These are phyloP conservation scores for Lytechinus variegatus DNA, from an alignment of 35 echinoderm and acorn worm species.

Conservation along the genomic window DNA sequence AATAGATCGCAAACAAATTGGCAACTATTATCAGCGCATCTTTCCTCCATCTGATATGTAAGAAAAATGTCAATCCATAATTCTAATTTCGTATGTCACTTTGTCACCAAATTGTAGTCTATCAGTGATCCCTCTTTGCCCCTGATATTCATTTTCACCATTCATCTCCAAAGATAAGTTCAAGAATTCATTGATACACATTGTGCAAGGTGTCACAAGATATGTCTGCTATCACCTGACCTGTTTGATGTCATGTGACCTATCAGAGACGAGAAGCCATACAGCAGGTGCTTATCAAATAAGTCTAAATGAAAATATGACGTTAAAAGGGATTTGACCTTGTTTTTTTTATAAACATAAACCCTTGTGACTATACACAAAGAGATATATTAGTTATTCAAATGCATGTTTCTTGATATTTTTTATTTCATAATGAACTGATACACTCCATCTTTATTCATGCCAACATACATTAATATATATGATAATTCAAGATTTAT, in stretches of 20 bases:
- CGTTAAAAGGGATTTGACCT: neutral
- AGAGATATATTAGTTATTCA: neutral
- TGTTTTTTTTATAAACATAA: neutral
- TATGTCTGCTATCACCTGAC: neutral
- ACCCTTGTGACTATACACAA: neutral
- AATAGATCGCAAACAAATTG: too few relatives aligned
- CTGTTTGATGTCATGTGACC: neutral
- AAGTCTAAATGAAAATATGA: neutral
- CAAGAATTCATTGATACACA: neutral
- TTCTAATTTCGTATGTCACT: neutral
- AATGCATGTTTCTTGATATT: neutral
- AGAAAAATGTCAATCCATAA: neutral
- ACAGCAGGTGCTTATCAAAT: neutral
- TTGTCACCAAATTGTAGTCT: neutral
- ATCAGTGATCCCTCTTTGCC: neutral
- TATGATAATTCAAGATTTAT: too few relatives aligned
- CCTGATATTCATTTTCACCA: neutral
- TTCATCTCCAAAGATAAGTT: neutral
- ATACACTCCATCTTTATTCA: too few relatives aligned
- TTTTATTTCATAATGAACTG: neutral
- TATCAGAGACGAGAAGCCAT: neutral
- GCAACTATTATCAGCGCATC: too few relatives aligned
- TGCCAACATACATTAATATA: too few relatives aligned
- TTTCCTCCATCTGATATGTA: too few relatives aligned
- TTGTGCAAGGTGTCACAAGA: neutral